Evolutionary conservation across 2,888 invertebrate species (phyloP).

Genomic region (Pseudoips prasinana): DNA sequence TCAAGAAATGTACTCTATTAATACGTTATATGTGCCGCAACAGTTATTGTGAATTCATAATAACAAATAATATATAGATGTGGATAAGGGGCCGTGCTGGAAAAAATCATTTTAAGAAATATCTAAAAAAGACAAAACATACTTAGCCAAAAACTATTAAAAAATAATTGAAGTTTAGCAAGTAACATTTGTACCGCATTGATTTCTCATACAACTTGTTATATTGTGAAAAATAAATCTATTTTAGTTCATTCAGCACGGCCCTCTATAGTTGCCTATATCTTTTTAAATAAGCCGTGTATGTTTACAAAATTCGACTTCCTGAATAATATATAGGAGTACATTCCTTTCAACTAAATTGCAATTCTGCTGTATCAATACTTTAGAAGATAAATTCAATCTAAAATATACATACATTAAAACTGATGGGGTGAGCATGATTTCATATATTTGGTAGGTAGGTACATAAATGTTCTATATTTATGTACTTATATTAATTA

Average conservation of each 20-base stretch:
- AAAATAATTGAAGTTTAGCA: slow-evolving; percentile 1
- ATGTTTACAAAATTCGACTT: slow-evolving; percentile 2
- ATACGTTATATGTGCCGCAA: slow-evolving; percentile 1
- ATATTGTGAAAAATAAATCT: slow-evolving; percentile 2
- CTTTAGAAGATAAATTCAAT: slow-evolving; percentile 2
- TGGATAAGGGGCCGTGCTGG: slow-evolving; percentile 1
- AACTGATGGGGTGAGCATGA: slow-evolving; percentile 1
- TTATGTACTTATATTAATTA: slow-evolving; percentile 2
- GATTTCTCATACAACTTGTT: slow-evolving; percentile 2
- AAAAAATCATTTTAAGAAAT: slow-evolving; percentile 2
- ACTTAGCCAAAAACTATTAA: slow-evolving; percentile 2
- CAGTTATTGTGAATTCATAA: slow-evolving; percentile 1
- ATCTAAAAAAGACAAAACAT: slow-evolving; percentile 2
- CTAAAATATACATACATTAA: slow-evolving; percentile 2
- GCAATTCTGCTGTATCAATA: slow-evolving; percentile 2
- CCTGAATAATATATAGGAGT: slow-evolving; percentile 2
- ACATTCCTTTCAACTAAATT: slow-evolving; percentile 2
- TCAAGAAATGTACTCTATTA: too few species aligned
- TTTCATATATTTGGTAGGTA: slow-evolving; percentile 2
- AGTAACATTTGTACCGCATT: slow-evolving; percentile 2
- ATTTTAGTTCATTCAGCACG: slow-evolving; percentile 2
- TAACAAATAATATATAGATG: slow-evolving; percentile 1
- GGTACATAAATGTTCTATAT: slow-evolving; percentile 2
- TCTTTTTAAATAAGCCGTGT: slow-evolving; percentile 2
- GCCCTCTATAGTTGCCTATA: slow-evolving; percentile 2